These are phyloP conservation scores for Aporophyla nigra DNA, from an alignment of 2,888 invertebrate genomes.

Conservation along the genomic window DNA sequence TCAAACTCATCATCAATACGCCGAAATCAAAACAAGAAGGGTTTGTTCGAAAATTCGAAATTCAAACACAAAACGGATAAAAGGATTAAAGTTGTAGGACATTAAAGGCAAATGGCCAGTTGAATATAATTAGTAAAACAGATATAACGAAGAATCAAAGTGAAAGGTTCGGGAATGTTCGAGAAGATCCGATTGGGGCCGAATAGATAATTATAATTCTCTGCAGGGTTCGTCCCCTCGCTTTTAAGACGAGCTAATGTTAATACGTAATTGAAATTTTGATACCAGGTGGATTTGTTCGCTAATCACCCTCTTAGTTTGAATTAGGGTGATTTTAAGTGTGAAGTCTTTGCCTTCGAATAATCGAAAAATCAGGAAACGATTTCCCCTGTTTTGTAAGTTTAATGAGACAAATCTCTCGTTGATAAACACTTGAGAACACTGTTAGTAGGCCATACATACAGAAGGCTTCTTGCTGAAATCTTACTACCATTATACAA, in stretches of 20 bases:
- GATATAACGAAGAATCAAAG: conserved; percentile 65
- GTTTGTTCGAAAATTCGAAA: conserved; percentile 43
- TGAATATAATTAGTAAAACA: conserved; percentile 57
- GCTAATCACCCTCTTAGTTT: conserved; percentile 74
- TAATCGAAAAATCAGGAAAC: background rate
- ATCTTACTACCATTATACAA: background rate
- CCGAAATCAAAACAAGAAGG: conserved; percentile 38
- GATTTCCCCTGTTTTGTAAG: background rate
- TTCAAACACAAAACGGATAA: conserved; percentile 44
- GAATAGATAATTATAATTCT: conserved; percentile 79
- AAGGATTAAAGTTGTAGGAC: conserved; percentile 49
- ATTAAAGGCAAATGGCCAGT: conserved; percentile 50
- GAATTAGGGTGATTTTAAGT: conserved; percentile 64
- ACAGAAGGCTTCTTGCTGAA: background rate
- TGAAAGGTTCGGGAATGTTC: conserved; percentile 64
- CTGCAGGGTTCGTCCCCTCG: conserved; percentile 72
- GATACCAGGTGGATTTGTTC: conserved; percentile 75
- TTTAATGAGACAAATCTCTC: background rate
- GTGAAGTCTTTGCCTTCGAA: conserved; percentile 25
- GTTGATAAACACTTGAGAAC: background rate
- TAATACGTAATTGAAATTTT: conserved; percentile 78
- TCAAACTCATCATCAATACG: conserved; percentile 36
- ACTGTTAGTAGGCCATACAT: no score
- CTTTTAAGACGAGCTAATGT: conserved; percentile 72
- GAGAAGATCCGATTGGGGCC: conserved; percentile 73